A percentile compares a stretch with the other conserved stretches of the same genome.
Evolutionary conservation across 2,797 vertebrate genomes (phyloP).

Genomic region (Alexandromys oeconomus): DNA sequence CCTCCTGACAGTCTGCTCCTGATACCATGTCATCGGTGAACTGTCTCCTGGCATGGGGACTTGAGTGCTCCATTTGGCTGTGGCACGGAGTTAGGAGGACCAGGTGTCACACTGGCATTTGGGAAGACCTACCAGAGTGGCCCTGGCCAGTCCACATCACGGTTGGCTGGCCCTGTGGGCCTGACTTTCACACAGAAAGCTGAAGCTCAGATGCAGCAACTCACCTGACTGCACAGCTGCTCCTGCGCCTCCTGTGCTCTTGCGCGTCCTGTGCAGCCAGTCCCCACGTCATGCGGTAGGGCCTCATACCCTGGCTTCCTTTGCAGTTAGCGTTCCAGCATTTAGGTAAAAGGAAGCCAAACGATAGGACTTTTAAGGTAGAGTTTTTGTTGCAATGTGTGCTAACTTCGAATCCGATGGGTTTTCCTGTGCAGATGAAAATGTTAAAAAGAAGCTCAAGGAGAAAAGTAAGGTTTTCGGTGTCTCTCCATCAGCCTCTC

Average conservation of each 20-base stretch:
- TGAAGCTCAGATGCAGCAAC: background rate
- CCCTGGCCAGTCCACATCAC: background rate
- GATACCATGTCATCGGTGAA: background rate
- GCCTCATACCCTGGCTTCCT: background rate
- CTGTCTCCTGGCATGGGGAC: background rate
- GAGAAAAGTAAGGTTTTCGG: constrained; percentile 97
- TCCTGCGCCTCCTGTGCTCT: background rate
- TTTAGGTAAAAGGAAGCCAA: constrained; percentile 29
- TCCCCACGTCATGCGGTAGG: background rate
- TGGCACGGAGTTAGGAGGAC: background rate
- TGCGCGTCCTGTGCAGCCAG: no score
- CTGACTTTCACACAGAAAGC: background rate
- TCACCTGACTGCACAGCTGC: background rate
- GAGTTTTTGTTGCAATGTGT: constrained; percentile 71
- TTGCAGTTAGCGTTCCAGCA: background rate
- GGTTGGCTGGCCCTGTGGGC: no score
- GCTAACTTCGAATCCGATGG: constrained; percentile 86
- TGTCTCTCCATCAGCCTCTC: constrained; percentile 83
- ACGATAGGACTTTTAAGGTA: constrained; percentile 42
- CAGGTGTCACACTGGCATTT: background rate
- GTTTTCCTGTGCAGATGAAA: constrained; percentile 93
- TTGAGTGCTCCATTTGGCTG: background rate
- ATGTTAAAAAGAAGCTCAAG: constrained; percentile 99
- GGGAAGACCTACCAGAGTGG: background rate
- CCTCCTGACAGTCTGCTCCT: background rate